Evolutionary conservation across 2,888 invertebrate genomes (phyloP), one percentile per base, ranked within the genome.

Genomic region (Leptarthrus brevirostris): DNA sequence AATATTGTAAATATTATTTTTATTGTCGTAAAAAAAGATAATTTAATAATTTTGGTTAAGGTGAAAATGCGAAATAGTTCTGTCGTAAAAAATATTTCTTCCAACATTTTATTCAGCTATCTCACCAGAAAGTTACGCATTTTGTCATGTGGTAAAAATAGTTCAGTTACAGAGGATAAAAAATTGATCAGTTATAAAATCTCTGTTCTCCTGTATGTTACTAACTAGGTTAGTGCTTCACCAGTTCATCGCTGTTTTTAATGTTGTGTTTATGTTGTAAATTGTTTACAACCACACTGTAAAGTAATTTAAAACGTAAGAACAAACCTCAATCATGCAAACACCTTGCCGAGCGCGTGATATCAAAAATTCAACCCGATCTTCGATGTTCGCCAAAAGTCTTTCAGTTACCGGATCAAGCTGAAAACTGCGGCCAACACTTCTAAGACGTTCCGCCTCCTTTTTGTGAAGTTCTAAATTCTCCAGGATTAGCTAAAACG

Each of bases 341-440:
- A 89, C 87, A 75, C 92, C 92, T 81, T 91, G 89, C 71, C 91
- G 89, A 0, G 93, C 91, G 80, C 93, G 91, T 1, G 88, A 86
- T 71, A 92, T 82, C 44, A 94, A 86, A 72, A 89, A 88, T 69
- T 88, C 86, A 75, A 93, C 90, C 77, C 90, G 88, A 61, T 89
- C 87, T 78, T 89, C 88, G 79, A 93, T 88, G 61, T 82, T 82
- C 78, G 80, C 81, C 0, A 84, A 79, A 54, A 81, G 58, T 18
- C 83, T 81, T 72, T 83, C 83, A 0, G 82, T 88, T 80, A 92
- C 92, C 47, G 87, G 83, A 83, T 92, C 92, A 73, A 89, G 88
- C 14, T 90, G 89, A 78, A 91, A 86, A 78, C 87, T 87, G 81
- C 87, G 87, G 58, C 92, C 86, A 80, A 88, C 87, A 61, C 87